Evolutionary conservation across 2,797 vertebrate species (phyloP), one percentile per base, ranked within the genome.

Genomic region (Forpus xanthops): DNA sequence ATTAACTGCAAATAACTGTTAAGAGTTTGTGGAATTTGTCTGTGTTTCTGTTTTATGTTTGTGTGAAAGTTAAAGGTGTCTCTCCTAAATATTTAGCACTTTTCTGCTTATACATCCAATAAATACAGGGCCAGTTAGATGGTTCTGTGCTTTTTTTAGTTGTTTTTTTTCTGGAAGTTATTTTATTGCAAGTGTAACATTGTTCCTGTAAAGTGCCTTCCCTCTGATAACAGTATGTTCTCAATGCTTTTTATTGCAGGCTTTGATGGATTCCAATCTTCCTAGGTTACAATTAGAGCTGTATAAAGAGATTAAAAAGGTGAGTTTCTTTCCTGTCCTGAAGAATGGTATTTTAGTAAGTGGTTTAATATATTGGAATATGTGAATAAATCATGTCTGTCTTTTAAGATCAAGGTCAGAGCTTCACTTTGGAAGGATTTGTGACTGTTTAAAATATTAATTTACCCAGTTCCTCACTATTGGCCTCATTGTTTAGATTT

Each of bases 231-330:
- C 31, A 28, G 9, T 71, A 7, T 16, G 3, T 86, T 95, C 68
- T 90, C 19, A 52, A 66, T 87, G n/a, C 4, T 0, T 96, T 93
- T 89, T 83, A 21, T 93, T 97, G 25, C 88, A 99, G 99, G 99
- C 99, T 20, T 97, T 99, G 97, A 99, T 99, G 99, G 99, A 99
- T 94, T 99, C 99, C 27, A 99, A 98, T 96, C 98, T 99, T 94
- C 99, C 99, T 16, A 97, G 99, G 93, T 97, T 99, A 76, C 99
- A 99, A 96, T 97, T 99, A 71, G 99, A 99, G 85, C 98, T 99
- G 25, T 99, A 99, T 96, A 99, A 99, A 98, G 99, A 99, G 97
- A 99, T 99, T 85, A 99, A 99, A 98, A 99, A 99, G 99, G 99
- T 99, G 91, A 89, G 93, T 30, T 52, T 90, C 15, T 62, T 94